These are phyloP conservation scores for Pipistrellus pipistrellus DNA, from an alignment of 2,797 vertebrate genomes.

Conservation along the genomic window DNA sequence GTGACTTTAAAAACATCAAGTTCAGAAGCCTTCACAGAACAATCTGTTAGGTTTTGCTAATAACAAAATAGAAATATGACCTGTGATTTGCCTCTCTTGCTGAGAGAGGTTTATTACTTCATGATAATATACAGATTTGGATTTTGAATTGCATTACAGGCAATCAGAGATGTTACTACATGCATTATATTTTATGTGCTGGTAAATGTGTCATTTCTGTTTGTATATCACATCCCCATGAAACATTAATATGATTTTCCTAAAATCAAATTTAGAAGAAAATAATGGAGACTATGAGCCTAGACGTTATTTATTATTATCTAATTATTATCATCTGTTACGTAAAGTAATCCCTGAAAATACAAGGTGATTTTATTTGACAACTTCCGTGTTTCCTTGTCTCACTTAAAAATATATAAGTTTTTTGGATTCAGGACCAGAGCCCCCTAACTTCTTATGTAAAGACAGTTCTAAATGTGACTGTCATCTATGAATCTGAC, in stretches of 20 bases:
- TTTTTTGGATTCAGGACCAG: constrained; percentile 75
- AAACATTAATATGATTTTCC: constrained; percentile 85
- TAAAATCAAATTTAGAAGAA: constrained; percentile 86
- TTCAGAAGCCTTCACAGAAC: not conserved
- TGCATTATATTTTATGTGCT: constrained; percentile 82
- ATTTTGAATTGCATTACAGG: constrained; percentile 83
- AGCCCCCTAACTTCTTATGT: constrained; percentile 76
- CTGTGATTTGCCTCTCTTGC: not conserved
- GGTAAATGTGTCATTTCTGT: constrained; percentile 83
- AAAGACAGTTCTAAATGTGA: constrained; percentile 81
- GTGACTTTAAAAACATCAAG: constrained; percentile 48
- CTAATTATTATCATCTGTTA: constrained; percentile 76
- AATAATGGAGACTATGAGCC: constrained; percentile 85
- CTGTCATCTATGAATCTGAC: constrained; percentile 76
- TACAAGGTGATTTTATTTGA: constrained; percentile 83
- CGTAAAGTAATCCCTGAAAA: constrained; percentile 81
- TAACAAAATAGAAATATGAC: constrained; percentile 71
- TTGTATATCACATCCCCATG: constrained; percentile 82
- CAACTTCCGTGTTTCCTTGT: not conserved
- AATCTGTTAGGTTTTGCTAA: constrained; percentile 64
- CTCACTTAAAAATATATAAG: constrained; percentile 38
- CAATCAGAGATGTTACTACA: constrained; percentile 85
- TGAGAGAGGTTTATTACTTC: constrained; percentile 79
- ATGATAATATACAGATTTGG: constrained; percentile 81
- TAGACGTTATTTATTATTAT: constrained; percentile 79